Evolutionary conservation across 2,888 invertebrate genomes (phyloP).

Genomic region (Caenorhabditis angaria): DNA sequence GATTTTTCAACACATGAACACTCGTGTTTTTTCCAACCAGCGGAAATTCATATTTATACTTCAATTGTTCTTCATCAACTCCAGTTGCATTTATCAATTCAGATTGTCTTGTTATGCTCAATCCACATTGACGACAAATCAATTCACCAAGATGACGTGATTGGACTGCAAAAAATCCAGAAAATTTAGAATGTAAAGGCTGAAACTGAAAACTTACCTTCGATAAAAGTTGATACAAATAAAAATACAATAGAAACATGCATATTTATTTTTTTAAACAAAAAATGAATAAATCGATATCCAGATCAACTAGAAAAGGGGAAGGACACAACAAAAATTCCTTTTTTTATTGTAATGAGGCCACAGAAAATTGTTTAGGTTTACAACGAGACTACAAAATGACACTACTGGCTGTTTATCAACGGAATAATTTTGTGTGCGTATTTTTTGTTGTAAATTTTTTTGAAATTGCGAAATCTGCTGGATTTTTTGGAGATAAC

Average conservation of each 20-base stretch:
- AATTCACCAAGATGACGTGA: constrained; percentile 46
- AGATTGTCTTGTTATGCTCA: constrained; percentile 39
- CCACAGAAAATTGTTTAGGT: neutral
- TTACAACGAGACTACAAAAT: neutral
- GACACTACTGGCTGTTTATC: neutral
- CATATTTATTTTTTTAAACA: too few relatives aligned
- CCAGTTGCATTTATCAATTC: constrained; percentile 46
- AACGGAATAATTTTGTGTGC: neutral
- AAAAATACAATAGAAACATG: too few relatives aligned
- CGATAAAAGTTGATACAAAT: too few relatives aligned
- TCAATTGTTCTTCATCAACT: constrained; percentile 21
- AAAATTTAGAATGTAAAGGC: too few relatives aligned
- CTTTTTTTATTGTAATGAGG: neutral
- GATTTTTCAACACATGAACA: constrained; percentile 50
- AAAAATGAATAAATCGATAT: too few relatives aligned
- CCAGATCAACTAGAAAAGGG: too few relatives aligned
- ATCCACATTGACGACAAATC: constrained; percentile 48
- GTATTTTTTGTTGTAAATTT: neutral
- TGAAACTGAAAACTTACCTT: too few relatives aligned
- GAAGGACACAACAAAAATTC: too few relatives aligned
- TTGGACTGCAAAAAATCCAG: constrained; percentile 11
- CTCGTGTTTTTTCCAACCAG: constrained; percentile 46
- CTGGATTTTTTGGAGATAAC: too few relatives aligned
- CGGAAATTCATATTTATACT: constrained; percentile 50
- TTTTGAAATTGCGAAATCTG: too few relatives aligned